Evolutionary conservation across 2,888 invertebrate genomes (phyloP).

Genomic region (Sinhomidia bicolor): DNA sequence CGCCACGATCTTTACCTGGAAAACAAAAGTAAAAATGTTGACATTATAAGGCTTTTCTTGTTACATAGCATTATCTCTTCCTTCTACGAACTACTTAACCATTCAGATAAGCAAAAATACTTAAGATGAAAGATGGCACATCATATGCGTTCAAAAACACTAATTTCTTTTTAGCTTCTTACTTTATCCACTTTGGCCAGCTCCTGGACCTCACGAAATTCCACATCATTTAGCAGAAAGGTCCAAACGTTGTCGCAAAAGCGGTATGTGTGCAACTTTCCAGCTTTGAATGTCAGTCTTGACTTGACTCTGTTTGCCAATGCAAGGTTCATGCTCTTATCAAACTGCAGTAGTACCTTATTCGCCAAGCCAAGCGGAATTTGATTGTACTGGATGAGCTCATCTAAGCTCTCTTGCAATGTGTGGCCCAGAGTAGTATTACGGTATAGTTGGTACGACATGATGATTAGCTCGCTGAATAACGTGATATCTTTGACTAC

Average conservation of each 20-base stretch:
- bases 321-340: constrained; percentile 97
- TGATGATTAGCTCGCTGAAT: no score
- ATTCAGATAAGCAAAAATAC: background rate
- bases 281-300: constrained; percentile 93
- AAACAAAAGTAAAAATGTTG: background rate
- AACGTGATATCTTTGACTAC: no score
- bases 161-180: background rate
- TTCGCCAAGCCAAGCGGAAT: constrained; percentile 96
- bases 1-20: constrained; percentile 56
- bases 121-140: no score
- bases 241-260: constrained; percentile 99
- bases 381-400: constrained; percentile 89
- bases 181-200: constrained; percentile 82
- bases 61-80: no score
- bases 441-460: constrained; percentile 79
- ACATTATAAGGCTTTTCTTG: background rate
- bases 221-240: constrained; percentile 98
- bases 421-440: constrained; percentile 90
- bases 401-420: constrained; percentile 97
- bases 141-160: background rate
- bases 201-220: constrained; percentile 97
- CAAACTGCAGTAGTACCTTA: constrained; percentile 97
- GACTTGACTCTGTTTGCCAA: constrained; percentile 93
- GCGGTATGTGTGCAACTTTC: constrained; percentile 87
- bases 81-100: no score